phyloP scores from a whole-genome alignment of 1,140 invertebrate species.

The Heterodera schachtii region DNA sequence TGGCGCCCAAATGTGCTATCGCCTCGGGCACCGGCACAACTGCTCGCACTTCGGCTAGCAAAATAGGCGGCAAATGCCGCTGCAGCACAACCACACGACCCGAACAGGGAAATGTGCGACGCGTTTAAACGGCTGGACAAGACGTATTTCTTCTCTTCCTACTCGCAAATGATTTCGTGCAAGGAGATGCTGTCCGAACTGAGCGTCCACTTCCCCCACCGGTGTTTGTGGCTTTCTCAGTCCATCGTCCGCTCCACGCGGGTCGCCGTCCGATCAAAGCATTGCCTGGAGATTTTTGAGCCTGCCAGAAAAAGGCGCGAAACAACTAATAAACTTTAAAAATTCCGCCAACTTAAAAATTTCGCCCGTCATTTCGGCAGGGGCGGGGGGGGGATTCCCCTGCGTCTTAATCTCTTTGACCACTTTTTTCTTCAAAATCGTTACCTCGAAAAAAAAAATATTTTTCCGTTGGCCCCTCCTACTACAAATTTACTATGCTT shows the following conservation, averaged over 20 bases:
- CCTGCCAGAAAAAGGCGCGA: conserved; percentile 19
- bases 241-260: conserved; percentile 24
- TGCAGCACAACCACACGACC: not conserved
- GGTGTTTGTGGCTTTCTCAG: conserved; percentile 36
- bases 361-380: conserved; percentile 33
- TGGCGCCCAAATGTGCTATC: conserved; percentile 14
- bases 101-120: conserved; percentile 19
- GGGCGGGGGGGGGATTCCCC: no score
- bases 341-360: not conserved
- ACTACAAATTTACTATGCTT: no score
- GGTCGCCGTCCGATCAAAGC: conserved; percentile 29
- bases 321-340: no score
- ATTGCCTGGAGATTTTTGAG: conserved; percentile 47
- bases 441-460: no score
- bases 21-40: no score
- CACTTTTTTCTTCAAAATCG: no score
- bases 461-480: no score
- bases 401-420: no score
- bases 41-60: not conserved
- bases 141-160: conserved; percentile 33
- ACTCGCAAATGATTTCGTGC: conserved; percentile 36
- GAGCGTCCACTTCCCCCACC: conserved; percentile 33
- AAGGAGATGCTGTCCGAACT: conserved; percentile 16
- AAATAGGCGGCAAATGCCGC: not conserved
- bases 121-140: conserved; percentile 18